Evolutionary conservation across 2,888 invertebrate species (phyloP).

Genomic region (Sturmia bella): DNA sequence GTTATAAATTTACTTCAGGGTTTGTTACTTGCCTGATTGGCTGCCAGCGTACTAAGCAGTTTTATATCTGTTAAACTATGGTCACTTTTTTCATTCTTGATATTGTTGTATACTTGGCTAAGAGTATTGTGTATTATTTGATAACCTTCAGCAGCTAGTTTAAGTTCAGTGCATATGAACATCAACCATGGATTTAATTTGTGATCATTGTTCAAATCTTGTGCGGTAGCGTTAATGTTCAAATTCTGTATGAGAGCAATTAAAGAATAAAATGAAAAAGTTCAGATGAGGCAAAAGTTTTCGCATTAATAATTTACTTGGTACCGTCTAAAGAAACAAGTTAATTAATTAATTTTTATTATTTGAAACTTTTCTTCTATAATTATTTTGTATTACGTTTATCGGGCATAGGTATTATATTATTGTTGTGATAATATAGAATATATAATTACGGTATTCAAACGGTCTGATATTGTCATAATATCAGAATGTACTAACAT

Average conservation of each 20-base stretch:
- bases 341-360: too few relatives aligned
- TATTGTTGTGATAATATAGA: too few relatives aligned
- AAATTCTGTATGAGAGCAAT: constrained; percentile 73
- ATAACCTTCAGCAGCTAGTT: constrained; percentile 76
- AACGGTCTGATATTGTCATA: too few relatives aligned
- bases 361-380: too few relatives aligned
- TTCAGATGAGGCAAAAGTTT: too few relatives aligned
- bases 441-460: too few relatives aligned
- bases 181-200: constrained; percentile 77
- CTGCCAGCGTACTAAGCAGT: constrained; percentile 33
- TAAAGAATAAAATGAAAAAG: neutral
- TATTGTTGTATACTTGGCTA: constrained; percentile 75
- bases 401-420: too few relatives aligned
- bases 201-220: constrained; percentile 70
- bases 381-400: too few relatives aligned
- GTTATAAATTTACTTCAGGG: neutral
- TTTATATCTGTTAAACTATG: constrained; percentile 76
- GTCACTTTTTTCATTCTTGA: constrained; percentile 73
- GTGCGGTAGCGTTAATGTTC: constrained; percentile 73
- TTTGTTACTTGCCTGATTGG: constrained; percentile 52
- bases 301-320: too few relatives aligned
- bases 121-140: constrained; percentile 79
- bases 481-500: too few relatives aligned
- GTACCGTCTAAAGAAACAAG: too few relatives aligned
- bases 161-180: constrained; percentile 79